These are phyloP conservation scores for Pseudolaguvia tuberculata DNA, from an alignment of 2,113 vertebrate genomes.

Conservation along the genomic window DNA sequence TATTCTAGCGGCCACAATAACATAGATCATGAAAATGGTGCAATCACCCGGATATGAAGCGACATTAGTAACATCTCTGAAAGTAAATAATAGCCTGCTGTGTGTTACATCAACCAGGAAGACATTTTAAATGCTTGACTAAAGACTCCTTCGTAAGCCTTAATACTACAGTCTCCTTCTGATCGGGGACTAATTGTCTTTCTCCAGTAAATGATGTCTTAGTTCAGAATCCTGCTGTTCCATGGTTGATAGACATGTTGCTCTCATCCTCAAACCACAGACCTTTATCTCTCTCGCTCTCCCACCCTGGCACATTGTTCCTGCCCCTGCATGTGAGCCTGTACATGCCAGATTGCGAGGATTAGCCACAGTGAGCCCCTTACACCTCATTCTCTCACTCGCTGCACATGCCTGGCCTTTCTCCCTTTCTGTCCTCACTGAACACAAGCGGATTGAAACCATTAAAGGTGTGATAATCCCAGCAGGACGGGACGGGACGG, in stretches of 20 bases:
- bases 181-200: constrained; percentile 25
- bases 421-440: constrained; percentile 30
- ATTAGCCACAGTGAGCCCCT: constrained; percentile 39
- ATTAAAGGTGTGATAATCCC: constrained; percentile 52
- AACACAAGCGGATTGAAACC: constrained; percentile 48
- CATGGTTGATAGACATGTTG: constrained; percentile 33
- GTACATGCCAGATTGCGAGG: constrained; percentile 29
- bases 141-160: not conserved
- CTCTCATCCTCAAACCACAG: constrained; percentile 32
- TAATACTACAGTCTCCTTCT: not conserved
- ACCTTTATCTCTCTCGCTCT: constrained; percentile 11
- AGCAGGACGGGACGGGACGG: constrained; percentile 31
- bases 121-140: not conserved
- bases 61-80: not conserved
- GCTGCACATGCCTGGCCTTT: constrained; percentile 9
- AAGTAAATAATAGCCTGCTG: not conserved
- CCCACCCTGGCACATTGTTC: constrained; percentile 30
- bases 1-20: constrained; percentile 30
- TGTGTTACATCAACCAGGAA: not conserved
- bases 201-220: constrained; percentile 29
- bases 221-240: constrained; percentile 15
- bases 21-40: not conserved
- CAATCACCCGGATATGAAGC: not conserved
- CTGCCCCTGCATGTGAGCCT: constrained; percentile 7
- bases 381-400: constrained; percentile 9